These are phyloP conservation scores for Athalia rosae DNA, from an alignment of 2,888 invertebrate genomes.

Conservation along the genomic window DNA sequence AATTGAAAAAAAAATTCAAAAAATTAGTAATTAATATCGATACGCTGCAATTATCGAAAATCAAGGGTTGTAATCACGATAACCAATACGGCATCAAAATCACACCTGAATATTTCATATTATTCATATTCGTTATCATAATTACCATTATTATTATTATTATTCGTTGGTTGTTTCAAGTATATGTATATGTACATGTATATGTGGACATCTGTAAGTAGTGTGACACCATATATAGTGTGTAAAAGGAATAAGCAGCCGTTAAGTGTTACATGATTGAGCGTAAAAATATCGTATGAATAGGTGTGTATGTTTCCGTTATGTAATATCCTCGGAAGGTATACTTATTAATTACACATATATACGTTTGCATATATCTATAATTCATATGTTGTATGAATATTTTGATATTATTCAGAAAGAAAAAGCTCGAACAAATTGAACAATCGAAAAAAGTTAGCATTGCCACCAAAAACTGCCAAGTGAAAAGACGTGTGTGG, in stretches of 20 bases:
- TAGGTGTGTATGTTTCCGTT: too few species aligned
- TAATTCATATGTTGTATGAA: conserved; percentile 2
- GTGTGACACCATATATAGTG: conserved; percentile 3
- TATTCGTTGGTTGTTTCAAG: conserved; percentile 24
- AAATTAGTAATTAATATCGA: not conserved
- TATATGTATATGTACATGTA: conserved; percentile 6
- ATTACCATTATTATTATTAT: not conserved
- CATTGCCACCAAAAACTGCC: not conserved
- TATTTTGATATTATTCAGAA: not conserved
- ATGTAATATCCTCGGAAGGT: not conserved
- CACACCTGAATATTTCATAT: too few species aligned
- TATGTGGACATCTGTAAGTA: conserved; percentile 1
- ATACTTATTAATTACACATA: conserved; percentile 16
- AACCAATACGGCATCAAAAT: too few species aligned
- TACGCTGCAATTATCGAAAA: not conserved
- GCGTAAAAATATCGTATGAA: not conserved
- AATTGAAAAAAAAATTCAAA: not conserved
- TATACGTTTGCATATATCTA: not conserved
- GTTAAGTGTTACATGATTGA: conserved; percentile 38
- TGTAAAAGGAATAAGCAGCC: not conserved
- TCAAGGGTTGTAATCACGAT: too few species aligned
- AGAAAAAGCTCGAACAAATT: not conserved
- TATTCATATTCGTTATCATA: too few species aligned
- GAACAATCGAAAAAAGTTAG: not conserved
- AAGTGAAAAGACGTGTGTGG: conserved; percentile 40